A percentile compares a stretch with the other conserved stretches of the same genome.
phyloP scores from a whole-genome alignment of 2,113 vertebrate genomes.

The Albula glossodonta region DNA sequence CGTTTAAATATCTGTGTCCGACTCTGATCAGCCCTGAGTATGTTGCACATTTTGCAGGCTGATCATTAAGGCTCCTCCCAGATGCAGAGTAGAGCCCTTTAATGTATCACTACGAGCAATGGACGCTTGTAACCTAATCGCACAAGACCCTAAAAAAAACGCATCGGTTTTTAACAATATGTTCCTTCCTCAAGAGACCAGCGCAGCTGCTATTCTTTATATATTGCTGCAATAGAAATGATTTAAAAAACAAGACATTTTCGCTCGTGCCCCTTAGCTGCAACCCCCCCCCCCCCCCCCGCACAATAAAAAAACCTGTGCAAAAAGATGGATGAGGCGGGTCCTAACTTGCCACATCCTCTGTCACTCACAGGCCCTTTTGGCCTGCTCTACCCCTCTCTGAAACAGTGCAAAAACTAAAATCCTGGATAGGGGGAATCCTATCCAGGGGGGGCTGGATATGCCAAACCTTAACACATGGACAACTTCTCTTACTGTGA shows the following conservation, averaged over 20 bases:
- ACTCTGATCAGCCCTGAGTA: background rate
- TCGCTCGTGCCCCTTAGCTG: too few relatives aligned
- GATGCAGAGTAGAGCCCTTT: background rate
- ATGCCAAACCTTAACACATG: background rate
- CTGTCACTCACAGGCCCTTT: background rate
- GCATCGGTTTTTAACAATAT: background rate
- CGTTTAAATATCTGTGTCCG: background rate
- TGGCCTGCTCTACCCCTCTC: background rate
- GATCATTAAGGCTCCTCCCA: background rate
- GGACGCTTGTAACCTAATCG: too few relatives aligned
- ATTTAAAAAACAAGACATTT: background rate
- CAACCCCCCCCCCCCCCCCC: too few relatives aligned
- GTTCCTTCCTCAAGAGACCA: background rate
- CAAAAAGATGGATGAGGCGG: background rate
- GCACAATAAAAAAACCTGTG: too few relatives aligned
- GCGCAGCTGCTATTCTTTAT: slow-evolving; percentile 2
- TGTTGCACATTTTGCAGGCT: background rate
- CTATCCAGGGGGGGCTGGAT: background rate
- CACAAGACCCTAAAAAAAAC: background rate
- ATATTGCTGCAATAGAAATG: background rate
- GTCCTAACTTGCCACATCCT: background rate
- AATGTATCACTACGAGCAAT: background rate
- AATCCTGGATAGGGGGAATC: background rate
- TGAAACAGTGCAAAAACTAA: background rate
- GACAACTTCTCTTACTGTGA: background rate